Conservation (phyloP, 2,888 invertebrate species). For the Netelia fuscicornis region DNA sequence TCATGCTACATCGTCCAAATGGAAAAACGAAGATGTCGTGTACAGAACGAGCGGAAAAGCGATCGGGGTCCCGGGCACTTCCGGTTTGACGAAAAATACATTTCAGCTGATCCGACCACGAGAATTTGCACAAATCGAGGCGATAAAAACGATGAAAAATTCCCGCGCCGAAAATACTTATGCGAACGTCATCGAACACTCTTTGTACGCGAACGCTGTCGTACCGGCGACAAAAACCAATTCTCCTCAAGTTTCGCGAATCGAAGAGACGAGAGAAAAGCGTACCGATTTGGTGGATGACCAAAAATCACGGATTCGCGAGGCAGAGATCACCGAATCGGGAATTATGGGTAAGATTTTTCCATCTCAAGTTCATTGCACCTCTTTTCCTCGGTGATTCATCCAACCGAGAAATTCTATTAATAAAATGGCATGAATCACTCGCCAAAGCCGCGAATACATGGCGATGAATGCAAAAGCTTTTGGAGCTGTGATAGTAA, state of each 20-base stretch:
- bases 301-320: conserved; percentile 2
- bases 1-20: conserved; percentile 48
- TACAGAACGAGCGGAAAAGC: conserved; percentile 75
- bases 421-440: conserved; percentile 63
- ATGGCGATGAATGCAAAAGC: conserved; percentile 25
- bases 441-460: conserved; percentile 50
- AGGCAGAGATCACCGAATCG: neutral
- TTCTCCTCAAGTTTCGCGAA: conserved; percentile 22
- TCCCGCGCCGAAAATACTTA: conserved; percentile 83
- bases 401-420: conserved; percentile 52
- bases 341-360: conserved; percentile 49
- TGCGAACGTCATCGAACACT: conserved; percentile 84
- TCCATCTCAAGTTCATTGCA: conserved; percentile 59
- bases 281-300: conserved; percentile 24
- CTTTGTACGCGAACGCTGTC: conserved; percentile 77
- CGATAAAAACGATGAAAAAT: conserved; percentile 77
- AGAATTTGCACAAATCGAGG: conserved; percentile 86
- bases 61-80: conserved; percentile 48
- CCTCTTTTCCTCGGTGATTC: conserved; percentile 56
- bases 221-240: conserved; percentile 47
- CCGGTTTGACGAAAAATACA: conserved; percentile 79
- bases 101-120: conserved; percentile 86
- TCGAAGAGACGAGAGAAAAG: conserved; percentile 43
- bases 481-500: conserved; percentile 40
- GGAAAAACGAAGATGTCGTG: conserved; percentile 75